A percentile compares a stretch with the other conserved stretches of the same genome.
Evolutionary conservation across 2,113 vertebrate genomes (phyloP).

Genomic region (Leptocoma aspasia): DNA sequence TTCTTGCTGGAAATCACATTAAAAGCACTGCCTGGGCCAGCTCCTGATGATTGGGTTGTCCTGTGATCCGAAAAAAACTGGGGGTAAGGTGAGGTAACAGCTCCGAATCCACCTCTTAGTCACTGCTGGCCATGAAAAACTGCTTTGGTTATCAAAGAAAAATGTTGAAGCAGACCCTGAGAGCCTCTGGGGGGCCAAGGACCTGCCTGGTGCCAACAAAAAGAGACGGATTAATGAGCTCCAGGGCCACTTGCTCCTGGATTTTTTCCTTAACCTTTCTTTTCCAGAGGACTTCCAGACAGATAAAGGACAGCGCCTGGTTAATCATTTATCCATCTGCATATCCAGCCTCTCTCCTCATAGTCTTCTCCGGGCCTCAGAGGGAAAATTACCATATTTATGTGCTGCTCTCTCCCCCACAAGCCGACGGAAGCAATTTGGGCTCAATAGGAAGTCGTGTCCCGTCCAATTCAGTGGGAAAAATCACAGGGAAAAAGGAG

Average conservation of each 20-base stretch:
- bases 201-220: constrained; percentile 43
- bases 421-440: constrained; percentile 15
- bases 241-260: constrained; percentile 37
- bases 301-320: constrained; percentile 46
- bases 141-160: constrained; percentile 18
- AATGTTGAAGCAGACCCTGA: background rate
- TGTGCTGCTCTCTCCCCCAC: constrained; percentile 33
- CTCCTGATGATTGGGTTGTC: background rate
- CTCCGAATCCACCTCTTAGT: background rate
- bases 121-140: constrained; percentile 13
- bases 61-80: background rate
- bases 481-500: background rate
- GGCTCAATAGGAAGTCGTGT: background rate
- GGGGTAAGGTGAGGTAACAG: constrained; percentile 62
- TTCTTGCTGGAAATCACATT: constrained; percentile 4
- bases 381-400: constrained; percentile 42
- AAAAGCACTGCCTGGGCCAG: background rate
- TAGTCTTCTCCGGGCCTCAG: background rate
- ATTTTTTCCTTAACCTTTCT: constrained; percentile 34
- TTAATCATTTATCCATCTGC: constrained; percentile 61
- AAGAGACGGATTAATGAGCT: constrained; percentile 52
- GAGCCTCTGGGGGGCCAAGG: background rate
- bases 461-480: background rate
- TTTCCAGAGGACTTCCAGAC: constrained; percentile 43
- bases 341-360: constrained; percentile 1